Conservation (phyloP, 1,140 invertebrate genomes). For the Druon quercuslanigerum region DNA sequence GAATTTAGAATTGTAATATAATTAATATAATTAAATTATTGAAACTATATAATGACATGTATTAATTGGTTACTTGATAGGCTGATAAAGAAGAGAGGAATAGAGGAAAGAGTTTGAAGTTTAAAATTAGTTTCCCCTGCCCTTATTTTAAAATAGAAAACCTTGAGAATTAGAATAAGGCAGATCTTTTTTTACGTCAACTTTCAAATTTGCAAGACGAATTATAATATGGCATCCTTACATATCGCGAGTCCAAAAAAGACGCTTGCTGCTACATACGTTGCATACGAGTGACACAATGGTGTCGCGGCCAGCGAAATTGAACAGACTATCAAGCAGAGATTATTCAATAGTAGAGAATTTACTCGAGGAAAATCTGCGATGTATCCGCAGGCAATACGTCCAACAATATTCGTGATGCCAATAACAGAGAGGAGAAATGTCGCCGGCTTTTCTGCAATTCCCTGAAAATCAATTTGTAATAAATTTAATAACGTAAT, state of each 20-base stretch:
- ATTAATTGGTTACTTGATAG: no score
- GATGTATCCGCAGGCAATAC: constrained; percentile 90
- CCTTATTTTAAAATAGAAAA: no score
- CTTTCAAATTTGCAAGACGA: neutral
- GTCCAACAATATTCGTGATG: constrained; percentile 94
- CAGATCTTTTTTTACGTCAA: neutral
- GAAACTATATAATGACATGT: no score
- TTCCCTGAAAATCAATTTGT: constrained; percentile 78
- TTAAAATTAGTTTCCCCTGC: no score
- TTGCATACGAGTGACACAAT: constrained; percentile 85
- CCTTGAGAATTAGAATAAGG: no score
- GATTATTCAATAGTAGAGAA: constrained; percentile 94
- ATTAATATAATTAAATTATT: no score
- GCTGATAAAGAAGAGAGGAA: no score
- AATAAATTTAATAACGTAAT: neutral
- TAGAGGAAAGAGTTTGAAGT: no score
- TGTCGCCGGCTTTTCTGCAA: constrained; percentile 85
- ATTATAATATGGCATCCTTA: constrained; percentile 78
- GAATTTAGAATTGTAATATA: no score
- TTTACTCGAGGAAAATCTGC: constrained; percentile 91
- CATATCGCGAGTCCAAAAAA: constrained; percentile 97
- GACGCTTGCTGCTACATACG: constrained; percentile 89
- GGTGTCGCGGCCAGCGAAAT: constrained; percentile 90
- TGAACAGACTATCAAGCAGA: constrained; percentile 93
- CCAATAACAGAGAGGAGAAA: constrained; percentile 96